Evolutionary conservation across 2,113 vertebrate genomes (phyloP).

Genomic region (Phylloscopus trochilus): DNA sequence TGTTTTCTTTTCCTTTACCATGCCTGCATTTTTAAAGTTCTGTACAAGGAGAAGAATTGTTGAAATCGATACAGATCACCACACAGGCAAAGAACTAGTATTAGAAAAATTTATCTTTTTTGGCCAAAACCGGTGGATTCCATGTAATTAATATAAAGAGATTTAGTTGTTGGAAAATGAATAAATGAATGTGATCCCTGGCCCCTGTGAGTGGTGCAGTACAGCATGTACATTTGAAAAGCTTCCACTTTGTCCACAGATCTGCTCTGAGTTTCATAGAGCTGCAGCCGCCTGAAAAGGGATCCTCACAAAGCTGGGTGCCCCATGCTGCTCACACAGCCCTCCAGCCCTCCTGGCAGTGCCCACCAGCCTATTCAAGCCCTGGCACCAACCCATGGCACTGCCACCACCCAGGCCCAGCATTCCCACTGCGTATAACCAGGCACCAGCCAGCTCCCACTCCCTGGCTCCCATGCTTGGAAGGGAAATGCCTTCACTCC

Average conservation of each 20-base stretch:
- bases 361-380: not conserved
- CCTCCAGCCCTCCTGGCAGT: constrained; percentile 8
- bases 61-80: not conserved
- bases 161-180: constrained; percentile 9
- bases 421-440: rapidly evolving
- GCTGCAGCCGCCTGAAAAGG: not conserved
- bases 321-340: not conserved
- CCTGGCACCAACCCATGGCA: not conserved
- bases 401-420: not conserved
- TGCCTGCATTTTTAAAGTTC: not conserved
- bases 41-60: not conserved
- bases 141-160: constrained; percentile 17
- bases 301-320: constrained; percentile 32
- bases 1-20: constrained; percentile 20
- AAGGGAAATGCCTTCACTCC: not conserved
- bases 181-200: not conserved
- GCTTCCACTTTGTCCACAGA: not conserved
- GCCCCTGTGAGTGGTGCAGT: not conserved
- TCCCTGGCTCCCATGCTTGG: not conserved
- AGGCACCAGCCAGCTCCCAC: not conserved
- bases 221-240: constrained; percentile 30
- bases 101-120: not conserved
- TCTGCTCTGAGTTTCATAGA: not conserved
- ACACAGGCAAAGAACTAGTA: not conserved
- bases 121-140: not conserved